Evolutionary conservation across 2,888 invertebrate species (phyloP), one percentile per base, ranked within the genome.

Genomic region (Meteorus cinctellus): DNA sequence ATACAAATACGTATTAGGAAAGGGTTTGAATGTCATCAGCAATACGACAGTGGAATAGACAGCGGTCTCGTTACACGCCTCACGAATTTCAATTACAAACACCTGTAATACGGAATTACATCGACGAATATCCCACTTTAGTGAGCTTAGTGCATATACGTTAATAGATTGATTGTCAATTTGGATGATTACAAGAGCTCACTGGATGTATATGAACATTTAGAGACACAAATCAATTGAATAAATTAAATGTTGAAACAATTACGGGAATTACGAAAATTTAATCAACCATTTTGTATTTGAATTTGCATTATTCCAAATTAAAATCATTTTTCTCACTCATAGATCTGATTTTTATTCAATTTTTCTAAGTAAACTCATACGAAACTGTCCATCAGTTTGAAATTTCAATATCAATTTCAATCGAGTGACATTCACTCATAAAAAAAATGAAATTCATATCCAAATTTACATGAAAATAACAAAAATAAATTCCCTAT

Each of bases 41-140:
- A 55, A 48, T 55, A 55, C 55, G 8, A 55, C n/a, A 55, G 19
- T 92, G 92, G 92, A 92, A 92, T 92, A 69, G 66, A 55, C 74
- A 62, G 79, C 72, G 75, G 78, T 63, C 72, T 79, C 78, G 78
- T 80, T 78, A 80, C 78, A 74, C 77, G 76, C 78, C 77, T 77
- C 77, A 75, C 75, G 79, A 76, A 81, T 79, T 80, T 78, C 81
- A 81, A 81, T 81, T 80, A 80, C 79, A 78, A 79, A 80, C 80
- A 80, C 79, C 79, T 81, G 81, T 80, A 81, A 81, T 79, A 68
- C 79, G 79, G 77, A 79, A 80, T 81, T 79, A 81, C 81, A 80
- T 80, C 69, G 75, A 76, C 76, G 70, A 73, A 62, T 66, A 59
- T 72, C 72, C 45, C 16, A 55, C 55, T 55, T 55, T 10, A 19